A percentile compares a stretch with the other conserved stretches of the same genome.
Evolutionary conservation across 1,140 invertebrate species (phyloP).

Genomic region (Acromyrmex charruanus): DNA sequence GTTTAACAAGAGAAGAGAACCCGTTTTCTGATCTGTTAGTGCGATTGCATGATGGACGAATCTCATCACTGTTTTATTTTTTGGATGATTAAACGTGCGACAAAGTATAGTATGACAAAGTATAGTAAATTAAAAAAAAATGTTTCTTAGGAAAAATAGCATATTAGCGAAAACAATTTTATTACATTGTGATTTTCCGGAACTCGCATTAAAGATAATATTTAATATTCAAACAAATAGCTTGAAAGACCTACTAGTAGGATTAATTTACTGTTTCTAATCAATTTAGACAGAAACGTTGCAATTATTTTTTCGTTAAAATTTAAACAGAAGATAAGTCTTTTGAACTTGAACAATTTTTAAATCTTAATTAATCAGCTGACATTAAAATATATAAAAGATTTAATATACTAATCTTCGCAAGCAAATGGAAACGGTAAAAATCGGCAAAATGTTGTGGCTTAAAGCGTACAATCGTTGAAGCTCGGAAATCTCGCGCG

Average conservation of each 20-base stretch:
- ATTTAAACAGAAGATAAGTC: not conserved
- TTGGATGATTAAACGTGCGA: not conserved
- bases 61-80: not conserved
- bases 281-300: not conserved
- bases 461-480: not conserved
- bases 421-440: not conserved
- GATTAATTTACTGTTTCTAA: not conserved
- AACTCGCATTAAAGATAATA: not conserved
- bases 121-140: not conserved
- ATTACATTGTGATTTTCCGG: not conserved
- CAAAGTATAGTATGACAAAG: not conserved
- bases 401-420: not conserved
- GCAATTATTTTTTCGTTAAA: not conserved
- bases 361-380: not conserved
- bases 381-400: not conserved
- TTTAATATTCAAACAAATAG: not conserved
- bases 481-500: conserved; percentile 7
- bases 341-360: not conserved
- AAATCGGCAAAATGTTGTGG: not conserved
- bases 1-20: conserved; percentile 32
- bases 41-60: conserved; percentile 4
- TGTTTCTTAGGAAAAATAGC: not conserved
- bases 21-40: conserved; percentile 10
- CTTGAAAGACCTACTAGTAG: not conserved
- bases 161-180: not conserved